Base-by-base conservation (phyloP, 2,113 vertebrate species). In the Brachyhypopomus occidentalis region DNA sequence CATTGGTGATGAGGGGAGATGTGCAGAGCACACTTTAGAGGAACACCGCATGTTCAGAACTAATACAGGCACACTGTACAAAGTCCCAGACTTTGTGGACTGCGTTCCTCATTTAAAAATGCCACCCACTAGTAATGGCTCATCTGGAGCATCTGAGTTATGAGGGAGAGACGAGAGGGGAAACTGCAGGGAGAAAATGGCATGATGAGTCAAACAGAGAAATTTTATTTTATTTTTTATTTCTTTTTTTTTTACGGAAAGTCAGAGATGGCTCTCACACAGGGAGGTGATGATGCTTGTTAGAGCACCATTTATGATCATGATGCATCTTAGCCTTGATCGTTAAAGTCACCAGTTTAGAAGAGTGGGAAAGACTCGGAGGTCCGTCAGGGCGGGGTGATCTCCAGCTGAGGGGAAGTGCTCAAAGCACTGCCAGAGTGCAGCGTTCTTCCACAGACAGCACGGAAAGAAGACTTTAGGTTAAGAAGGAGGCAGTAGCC, bases 401-500 rank as follows among this genome's bases (percentile, higher is more conserved):
- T 82, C 71, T 30, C 84, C 79, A 78, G 81, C 83, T 91, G 90
- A 92, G 92, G 92, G 92, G 91, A 92, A 88, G 91, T 90, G 89
- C 89, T 88, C 86, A 25, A 73, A 63, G 90, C 89, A 89, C 91
- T 89, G 88, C 77, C 74, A 87, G 87, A 80, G 84, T 85, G 79
- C 72, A 85, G 85, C 87, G 83, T 75, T 77, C 56, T 75, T 77
- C 80, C 85, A 87, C 75, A 88, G 67, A 87, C 86, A 89, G 86
- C 87, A 82, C 87, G 80, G 67, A 75, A 86, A 83, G 66, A 60
- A 2, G 45, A 77, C 79, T 72, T n/a, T 72, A 83, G 83, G 82
- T 84, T 87, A 75, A 84, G 62, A 7, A 81, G 77, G 64, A 58
- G 72, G 76, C 64, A 25, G 19, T 27, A 23, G 59, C 48, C 22